Conservation (phyloP, 1,140 invertebrate genomes). For the Agrilus planipennis region DNA sequence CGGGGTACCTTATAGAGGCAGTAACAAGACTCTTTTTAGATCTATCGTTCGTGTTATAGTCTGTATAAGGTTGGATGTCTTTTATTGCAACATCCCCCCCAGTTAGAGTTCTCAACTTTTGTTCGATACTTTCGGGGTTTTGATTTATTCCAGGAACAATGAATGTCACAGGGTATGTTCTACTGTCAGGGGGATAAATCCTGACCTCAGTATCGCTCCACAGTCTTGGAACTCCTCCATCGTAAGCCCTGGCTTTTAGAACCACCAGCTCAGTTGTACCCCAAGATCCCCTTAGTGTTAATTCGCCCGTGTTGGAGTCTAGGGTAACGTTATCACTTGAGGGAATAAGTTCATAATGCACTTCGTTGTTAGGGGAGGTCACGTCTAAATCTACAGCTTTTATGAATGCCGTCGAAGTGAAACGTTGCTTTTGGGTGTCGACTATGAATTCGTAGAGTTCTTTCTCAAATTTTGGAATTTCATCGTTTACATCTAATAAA, state of each 20-base stretch:
- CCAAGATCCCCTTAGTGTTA: slow-evolving; percentile 20
- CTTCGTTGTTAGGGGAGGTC: slow-evolving; percentile 72
- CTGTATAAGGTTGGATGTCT: slow-evolving; percentile 55
- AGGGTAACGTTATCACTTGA: slow-evolving; percentile 36
- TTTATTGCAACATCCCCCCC: slow-evolving; percentile 63
- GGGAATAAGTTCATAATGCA: slow-evolving; percentile 67
- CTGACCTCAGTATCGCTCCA: slow-evolving; percentile 52
- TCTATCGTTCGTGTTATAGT: slow-evolving; percentile 34
- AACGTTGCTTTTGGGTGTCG: slow-evolving; percentile 56
- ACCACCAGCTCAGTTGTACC: slow-evolving; percentile 44
- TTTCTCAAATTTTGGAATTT: slow-evolving; percentile 70
- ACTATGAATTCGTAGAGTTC: slow-evolving; percentile 71
- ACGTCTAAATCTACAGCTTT: slow-evolving; percentile 74
- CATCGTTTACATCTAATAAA: slow-evolving; percentile 77
- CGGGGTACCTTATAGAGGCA: slow-evolving; percentile 55
- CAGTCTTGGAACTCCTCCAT: slow-evolving; percentile 64
- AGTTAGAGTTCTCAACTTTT: slow-evolving; percentile 60
- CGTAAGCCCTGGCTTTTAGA: slow-evolving; percentile 61
- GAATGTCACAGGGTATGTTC: slow-evolving; percentile 61
- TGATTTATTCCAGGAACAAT: slow-evolving; percentile 61
- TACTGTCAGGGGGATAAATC: slow-evolving; percentile 53
- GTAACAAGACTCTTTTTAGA: slow-evolving; percentile 56
- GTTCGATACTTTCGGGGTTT: slow-evolving; percentile 55
- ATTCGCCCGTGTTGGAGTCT: slow-evolving; percentile 61
- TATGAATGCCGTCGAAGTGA: slow-evolving; percentile 57